Evolutionary conservation across 2,797 vertebrate genomes (phyloP).

Genomic region (Anableps anableps): DNA sequence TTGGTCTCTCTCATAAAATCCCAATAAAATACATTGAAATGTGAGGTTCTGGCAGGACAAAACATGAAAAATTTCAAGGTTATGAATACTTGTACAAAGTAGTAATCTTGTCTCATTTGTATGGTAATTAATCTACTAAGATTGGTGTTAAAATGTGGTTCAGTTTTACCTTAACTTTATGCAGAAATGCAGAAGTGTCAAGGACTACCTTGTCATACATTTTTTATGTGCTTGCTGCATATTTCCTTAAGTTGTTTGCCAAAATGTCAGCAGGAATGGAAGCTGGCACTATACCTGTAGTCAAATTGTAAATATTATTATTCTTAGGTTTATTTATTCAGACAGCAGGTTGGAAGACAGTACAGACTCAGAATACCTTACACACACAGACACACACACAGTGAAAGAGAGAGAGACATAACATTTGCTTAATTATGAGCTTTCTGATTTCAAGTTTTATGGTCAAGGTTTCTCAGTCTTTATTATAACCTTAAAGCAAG

Average conservation of each 20-base stretch:
- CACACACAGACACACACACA: neutral
- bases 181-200: slow-evolving; percentile 9
- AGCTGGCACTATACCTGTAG: slow-evolving; percentile 15
- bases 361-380: slow-evolving; percentile 5
- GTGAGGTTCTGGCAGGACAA: neutral
- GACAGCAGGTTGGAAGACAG: neutral
- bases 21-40: neutral
- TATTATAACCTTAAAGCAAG: slow-evolving; percentile 49
- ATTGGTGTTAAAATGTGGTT: neutral
- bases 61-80: neutral
- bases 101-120: neutral
- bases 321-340: slow-evolving; percentile 13
- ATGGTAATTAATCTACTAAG: neutral
- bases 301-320: slow-evolving; percentile 21
- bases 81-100: neutral
- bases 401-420: neutral
- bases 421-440: slow-evolving; percentile 32
- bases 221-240: slow-evolving; percentile 14
- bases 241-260: slow-evolving; percentile 16
- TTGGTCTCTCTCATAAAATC: neutral
- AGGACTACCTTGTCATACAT: slow-evolving; percentile 2
- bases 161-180: slow-evolving; percentile 11
- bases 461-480: slow-evolving; percentile 47
- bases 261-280: slow-evolving; percentile 14
- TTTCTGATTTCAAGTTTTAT: slow-evolving; percentile 42